phyloP scores from a whole-genome alignment of 1,140 invertebrate species.

The Coelopa frigida region DNA sequence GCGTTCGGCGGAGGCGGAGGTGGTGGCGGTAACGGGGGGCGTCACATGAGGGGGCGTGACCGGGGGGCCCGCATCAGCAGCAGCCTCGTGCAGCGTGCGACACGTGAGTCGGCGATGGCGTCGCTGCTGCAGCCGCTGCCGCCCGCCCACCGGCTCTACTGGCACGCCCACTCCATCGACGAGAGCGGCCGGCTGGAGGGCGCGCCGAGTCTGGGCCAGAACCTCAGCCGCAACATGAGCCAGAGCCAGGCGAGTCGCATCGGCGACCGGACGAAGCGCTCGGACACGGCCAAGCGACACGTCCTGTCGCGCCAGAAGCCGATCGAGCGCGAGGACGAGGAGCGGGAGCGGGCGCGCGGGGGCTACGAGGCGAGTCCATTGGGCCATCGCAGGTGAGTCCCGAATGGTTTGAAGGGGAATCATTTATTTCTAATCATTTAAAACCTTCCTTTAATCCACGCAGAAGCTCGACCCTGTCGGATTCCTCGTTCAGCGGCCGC shows the following conservation, averaged over 20 bases:
- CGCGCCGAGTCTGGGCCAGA: neutral
- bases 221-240: too few species aligned
- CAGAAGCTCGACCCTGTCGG: conserved; percentile 42
- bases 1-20: too few species aligned
- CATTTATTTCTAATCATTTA: neutral
- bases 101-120: conserved; percentile 20
- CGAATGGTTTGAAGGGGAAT: too few species aligned
- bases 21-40: conserved; percentile 7
- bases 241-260: conserved; percentile 48
- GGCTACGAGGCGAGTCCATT: conserved; percentile 37
- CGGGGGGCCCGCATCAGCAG: conserved; percentile 33
- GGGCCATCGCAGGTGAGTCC: conserved; percentile 33
- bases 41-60: conserved; percentile 15
- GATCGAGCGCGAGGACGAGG: conserved; percentile 56
- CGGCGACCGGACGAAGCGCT: conserved; percentile 45
- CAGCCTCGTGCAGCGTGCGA: conserved; percentile 33
- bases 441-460: neutral
- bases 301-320: conserved; percentile 66
- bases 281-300: conserved; percentile 63
- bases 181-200: conserved; percentile 45
- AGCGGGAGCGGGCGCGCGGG: conserved; percentile 57
- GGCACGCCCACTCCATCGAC: conserved; percentile 47
- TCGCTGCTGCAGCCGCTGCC: conserved; percentile 30
- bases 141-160: conserved; percentile 26
- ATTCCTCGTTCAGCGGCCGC: conserved; percentile 41